Conservation (phyloP, 2,113 vertebrate species). For the Danionella cerebrum region DNA sequence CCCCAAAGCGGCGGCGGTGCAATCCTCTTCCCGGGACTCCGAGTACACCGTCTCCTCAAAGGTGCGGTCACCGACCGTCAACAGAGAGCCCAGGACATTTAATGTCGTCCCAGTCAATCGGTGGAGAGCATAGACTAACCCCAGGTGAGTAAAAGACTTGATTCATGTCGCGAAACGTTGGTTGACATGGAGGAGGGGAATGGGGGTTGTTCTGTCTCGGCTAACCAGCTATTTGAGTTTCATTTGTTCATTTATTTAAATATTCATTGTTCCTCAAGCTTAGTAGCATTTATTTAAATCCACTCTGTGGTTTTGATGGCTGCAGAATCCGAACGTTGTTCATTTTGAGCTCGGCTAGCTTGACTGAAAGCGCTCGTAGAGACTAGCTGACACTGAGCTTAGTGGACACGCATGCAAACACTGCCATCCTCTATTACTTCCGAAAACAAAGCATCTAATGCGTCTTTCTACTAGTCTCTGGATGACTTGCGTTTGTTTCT, state of each 20-base stretch:
- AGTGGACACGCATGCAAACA: not conserved
- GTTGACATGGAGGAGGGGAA: slow-evolving; percentile 56
- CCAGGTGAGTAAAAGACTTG: slow-evolving; percentile 56
- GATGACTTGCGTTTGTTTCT: not conserved
- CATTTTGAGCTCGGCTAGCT: slow-evolving; percentile 16
- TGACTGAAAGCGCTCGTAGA: slow-evolving; percentile 2
- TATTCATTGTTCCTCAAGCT: not conserved
- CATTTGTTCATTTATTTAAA: not conserved
- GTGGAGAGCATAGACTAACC: slow-evolving; percentile 69
- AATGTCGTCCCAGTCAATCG: slow-evolving; percentile 56
- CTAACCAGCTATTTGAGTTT: slow-evolving; percentile 18
- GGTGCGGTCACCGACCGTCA: slow-evolving; percentile 69
- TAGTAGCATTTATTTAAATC: too few species aligned
- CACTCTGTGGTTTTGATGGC: not conserved
- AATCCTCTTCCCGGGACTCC: slow-evolving; percentile 74
- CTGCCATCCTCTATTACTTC: not conserved
- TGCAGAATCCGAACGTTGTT: too few species aligned
- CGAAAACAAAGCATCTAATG: not conserved
- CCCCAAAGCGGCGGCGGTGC: slow-evolving; percentile 82
- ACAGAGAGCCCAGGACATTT: slow-evolving; percentile 64
- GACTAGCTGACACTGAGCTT: slow-evolving; percentile 22
- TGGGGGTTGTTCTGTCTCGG: slow-evolving; percentile 41
- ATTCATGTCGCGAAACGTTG: not conserved
- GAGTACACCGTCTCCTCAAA: slow-evolving; percentile 69
- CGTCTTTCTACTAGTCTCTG: not conserved